phyloP scores from a whole-genome alignment of 2,797 vertebrate species.

The Alosa sapidissima region DNA sequence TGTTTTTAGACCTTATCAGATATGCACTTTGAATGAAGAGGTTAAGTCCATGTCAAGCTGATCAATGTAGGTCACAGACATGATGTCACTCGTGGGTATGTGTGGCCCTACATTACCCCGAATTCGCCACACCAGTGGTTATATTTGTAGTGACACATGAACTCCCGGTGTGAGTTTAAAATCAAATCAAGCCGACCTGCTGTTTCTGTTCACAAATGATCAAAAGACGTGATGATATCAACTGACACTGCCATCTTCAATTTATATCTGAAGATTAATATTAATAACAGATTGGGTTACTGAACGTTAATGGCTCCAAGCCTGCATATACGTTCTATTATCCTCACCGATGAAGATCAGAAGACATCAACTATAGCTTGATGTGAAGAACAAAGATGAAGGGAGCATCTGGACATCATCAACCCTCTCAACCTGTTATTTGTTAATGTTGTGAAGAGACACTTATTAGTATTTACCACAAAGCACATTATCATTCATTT shows the following conservation, averaged over 20 bases:
- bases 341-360: constrained; percentile 9
- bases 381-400: constrained; percentile 8
- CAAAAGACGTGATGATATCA: constrained; percentile 18
- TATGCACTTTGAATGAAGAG: background rate
- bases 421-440: background rate
- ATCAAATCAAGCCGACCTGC: background rate
- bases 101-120: background rate
- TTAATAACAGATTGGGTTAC: constrained; percentile 9
- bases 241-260: background rate
- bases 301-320: background rate
- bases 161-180: background rate
- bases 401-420: background rate
- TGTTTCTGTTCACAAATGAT: background rate
- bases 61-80: background rate
- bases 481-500: background rate
- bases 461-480: background rate
- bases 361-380: background rate
- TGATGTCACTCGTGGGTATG: background rate
- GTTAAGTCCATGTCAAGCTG: background rate
- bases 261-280: constrained; percentile 13
- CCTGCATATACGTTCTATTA: background rate
- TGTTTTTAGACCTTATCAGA: background rate
- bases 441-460: background rate
- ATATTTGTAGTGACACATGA: background rate
- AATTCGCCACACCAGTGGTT: background rate